Evolutionary conservation across 2,888 invertebrate species (phyloP).

Genomic region (Ormyrus rosae): DNA sequence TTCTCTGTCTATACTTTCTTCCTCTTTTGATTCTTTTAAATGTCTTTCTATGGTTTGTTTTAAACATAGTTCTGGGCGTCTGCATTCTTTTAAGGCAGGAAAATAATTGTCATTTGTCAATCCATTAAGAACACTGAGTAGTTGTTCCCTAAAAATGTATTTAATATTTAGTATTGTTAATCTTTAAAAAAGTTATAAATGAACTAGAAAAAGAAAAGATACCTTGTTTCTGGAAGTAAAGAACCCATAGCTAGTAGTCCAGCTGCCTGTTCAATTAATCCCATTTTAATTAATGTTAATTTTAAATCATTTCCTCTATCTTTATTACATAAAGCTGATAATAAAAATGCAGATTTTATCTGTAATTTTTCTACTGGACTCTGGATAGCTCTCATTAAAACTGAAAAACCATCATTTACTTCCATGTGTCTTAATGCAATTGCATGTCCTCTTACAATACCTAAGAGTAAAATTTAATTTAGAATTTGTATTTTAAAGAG

Average conservation of each 20-base stretch:
- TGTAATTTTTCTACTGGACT: slow-evolving; percentile 79
- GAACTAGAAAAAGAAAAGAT: slow-evolving; percentile 30
- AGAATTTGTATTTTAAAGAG: not conserved
- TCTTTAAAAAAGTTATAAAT: slow-evolving; percentile 15
- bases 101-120: slow-evolving; percentile 67
- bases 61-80: slow-evolving; percentile 68
- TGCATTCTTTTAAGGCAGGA: slow-evolving; percentile 70
- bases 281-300: slow-evolving; percentile 70
- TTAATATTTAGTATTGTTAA: slow-evolving; percentile 26
- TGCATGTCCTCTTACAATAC: slow-evolving; percentile 81
- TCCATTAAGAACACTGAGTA: slow-evolving; percentile 68
- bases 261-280: slow-evolving; percentile 70
- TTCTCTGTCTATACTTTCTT: slow-evolving; percentile 68
- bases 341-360: slow-evolving; percentile 85
- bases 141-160: slow-evolving; percentile 65
- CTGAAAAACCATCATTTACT: slow-evolving; percentile 81
- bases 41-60: slow-evolving; percentile 67
- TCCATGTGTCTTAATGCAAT: slow-evolving; percentile 81
- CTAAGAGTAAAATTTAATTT: slow-evolving; percentile 72
- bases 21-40: slow-evolving; percentile 65
- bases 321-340: slow-evolving; percentile 79
- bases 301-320: slow-evolving; percentile 66
- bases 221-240: slow-evolving; percentile 69
- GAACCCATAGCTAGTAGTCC: slow-evolving; percentile 65
- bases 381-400: slow-evolving; percentile 80